Conservation (phyloP, 1,140 invertebrate species). For the Lerema accius region DNA sequence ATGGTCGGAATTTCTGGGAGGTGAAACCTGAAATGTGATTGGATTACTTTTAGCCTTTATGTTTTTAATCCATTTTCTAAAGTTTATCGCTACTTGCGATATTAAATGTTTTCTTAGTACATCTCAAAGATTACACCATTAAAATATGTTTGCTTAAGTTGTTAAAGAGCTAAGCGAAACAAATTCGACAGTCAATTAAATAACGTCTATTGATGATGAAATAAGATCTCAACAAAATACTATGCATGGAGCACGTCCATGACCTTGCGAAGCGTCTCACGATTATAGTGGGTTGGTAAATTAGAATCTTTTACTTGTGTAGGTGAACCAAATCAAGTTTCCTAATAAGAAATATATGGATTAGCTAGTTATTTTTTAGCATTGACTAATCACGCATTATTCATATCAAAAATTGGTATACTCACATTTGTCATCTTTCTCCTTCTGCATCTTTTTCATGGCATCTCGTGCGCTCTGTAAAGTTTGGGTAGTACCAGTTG, state of each 20-base stretch:
- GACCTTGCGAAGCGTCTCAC: conserved; percentile 16
- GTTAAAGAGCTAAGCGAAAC: conserved; percentile 17
- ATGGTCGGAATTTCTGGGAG: conserved; percentile 60
- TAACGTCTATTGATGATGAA: conserved; percentile 13
- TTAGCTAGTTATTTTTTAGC: too few relatives aligned
- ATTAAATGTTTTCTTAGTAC: too few relatives aligned
- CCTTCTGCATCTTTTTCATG: conserved; percentile 54
- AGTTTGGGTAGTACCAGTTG: conserved; percentile 48
- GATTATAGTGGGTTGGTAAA: conserved; percentile 2
- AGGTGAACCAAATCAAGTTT: conserved; percentile 5
- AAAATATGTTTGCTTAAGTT: not conserved
- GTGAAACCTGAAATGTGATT: conserved; percentile 43
- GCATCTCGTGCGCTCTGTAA: conserved; percentile 46
- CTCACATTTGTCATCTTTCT: conserved; percentile 28
- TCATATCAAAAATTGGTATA: not conserved
- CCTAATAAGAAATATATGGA: not conserved
- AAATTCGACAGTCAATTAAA: conserved; percentile 11
- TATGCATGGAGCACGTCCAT: conserved; percentile 17
- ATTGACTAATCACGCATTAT: too few relatives aligned
- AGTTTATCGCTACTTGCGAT: too few relatives aligned
- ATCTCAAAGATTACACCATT: too few relatives aligned
- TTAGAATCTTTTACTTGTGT: conserved; percentile 2
- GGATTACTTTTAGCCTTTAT: conserved; percentile 1
- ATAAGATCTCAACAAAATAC: conserved; percentile 17
- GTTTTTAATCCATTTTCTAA: too few relatives aligned